These are phyloP conservation scores for Knipowitschia caucasica DNA, from an alignment of 2,797 vertebrate species.

Conservation along the genomic window DNA sequence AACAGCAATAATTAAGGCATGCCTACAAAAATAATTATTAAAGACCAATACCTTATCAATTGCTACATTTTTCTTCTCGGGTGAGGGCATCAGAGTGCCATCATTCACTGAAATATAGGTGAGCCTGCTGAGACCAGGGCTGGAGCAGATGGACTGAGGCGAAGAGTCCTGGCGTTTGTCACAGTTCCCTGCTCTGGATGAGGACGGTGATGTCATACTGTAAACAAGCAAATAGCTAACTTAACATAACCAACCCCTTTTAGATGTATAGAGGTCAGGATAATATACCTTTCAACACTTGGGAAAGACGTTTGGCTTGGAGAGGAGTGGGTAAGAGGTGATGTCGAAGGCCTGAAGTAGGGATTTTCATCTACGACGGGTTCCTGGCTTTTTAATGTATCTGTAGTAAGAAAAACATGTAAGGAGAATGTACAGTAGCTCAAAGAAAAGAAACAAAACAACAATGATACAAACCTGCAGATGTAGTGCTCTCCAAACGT, in stretches of 20 bases:
- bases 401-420: constrained; percentile 27
- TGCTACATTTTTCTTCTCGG: constrained; percentile 72
- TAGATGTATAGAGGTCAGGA: neutral
- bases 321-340: constrained; percentile 92
- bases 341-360: constrained; percentile 89
- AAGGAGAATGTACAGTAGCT: neutral
- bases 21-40: no score
- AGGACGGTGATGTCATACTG: constrained; percentile 63
- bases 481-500: constrained; percentile 23
- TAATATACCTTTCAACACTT: constrained; percentile 61
- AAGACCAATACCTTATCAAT: neutral
- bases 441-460: neutral
- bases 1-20: no score
- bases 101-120: constrained; percentile 87
- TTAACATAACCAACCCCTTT: neutral
- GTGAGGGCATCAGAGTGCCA: constrained; percentile 56
- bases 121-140: constrained; percentile 82
- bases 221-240: neutral
- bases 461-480: constrained; percentile 68
- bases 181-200: constrained; percentile 24
- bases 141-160: constrained; percentile 73
- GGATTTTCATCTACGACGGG: constrained; percentile 72
- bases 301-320: constrained; percentile 85
- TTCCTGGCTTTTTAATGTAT: constrained; percentile 41
- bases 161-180: constrained; percentile 61